A percentile compares a stretch with the other conserved stretches of the same genome.
Conservation (phyloP, 1,140 invertebrate species). For the Drosophila willistoni region DNA sequence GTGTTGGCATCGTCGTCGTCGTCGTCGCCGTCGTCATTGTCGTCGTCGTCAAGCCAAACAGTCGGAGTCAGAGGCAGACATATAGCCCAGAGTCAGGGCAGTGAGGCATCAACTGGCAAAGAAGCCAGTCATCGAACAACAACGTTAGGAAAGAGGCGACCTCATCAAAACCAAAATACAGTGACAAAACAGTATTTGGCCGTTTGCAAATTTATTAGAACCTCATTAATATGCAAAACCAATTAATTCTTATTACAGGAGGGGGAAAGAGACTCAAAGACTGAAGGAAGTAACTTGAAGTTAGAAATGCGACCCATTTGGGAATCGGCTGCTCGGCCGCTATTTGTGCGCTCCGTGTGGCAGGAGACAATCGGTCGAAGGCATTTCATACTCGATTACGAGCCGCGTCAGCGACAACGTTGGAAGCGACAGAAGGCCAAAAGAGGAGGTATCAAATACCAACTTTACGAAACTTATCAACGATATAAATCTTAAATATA, state of each 20-base stretch:
- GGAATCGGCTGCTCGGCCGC: constrained; percentile 78
- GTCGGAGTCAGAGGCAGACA: constrained; percentile 6
- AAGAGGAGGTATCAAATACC: constrained; percentile 35
- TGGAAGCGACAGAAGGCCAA: constrained; percentile 56
- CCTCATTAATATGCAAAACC: constrained; percentile 41
- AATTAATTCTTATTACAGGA: constrained; percentile 52
- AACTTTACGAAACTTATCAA: background rate
- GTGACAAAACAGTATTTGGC: constrained; percentile 27
- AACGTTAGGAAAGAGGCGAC: constrained; percentile 33
- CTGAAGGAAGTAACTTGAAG: background rate
- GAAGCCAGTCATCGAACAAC: constrained; percentile 54
- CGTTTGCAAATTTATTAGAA: constrained; percentile 32
- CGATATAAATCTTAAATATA: background rate
- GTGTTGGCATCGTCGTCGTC: constrained; percentile 19
- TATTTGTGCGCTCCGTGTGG: constrained; percentile 82
- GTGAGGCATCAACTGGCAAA: constrained; percentile 68
- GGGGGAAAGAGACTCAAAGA: constrained; percentile 4
- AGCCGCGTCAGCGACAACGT: constrained; percentile 66
- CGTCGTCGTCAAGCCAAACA: constrained; percentile 73
- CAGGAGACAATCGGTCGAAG: constrained; percentile 63
- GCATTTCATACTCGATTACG: constrained; percentile 81
- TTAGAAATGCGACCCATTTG: constrained; percentile 67
- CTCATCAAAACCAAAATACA: background rate
- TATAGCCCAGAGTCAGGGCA: constrained; percentile 29
- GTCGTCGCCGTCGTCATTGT: constrained; percentile 27